A percentile compares a stretch with the other conserved stretches of the same genome.
phyloP scores from a whole-genome alignment of 2,797 vertebrate genomes.

The Rhinatrema bivittatum region DNA sequence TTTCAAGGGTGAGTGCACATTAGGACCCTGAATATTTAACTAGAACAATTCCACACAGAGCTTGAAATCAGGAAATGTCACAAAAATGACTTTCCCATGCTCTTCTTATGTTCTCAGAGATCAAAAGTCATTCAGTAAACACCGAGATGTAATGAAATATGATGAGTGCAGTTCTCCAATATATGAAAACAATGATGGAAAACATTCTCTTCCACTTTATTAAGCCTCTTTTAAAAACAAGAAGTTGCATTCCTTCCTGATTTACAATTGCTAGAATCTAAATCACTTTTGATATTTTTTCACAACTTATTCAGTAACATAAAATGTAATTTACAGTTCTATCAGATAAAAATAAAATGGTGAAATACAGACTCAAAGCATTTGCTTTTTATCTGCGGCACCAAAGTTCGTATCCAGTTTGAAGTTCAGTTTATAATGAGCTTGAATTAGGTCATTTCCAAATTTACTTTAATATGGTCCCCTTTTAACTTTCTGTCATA shows the following conservation, averaged over 20 bases:
- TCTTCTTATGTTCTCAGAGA: not conserved
- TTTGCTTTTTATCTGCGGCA: too few species aligned
- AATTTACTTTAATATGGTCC: too few species aligned
- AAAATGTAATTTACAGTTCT: too few species aligned
- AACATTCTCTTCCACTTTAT: not conserved
- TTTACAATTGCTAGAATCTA: slow-evolving; percentile 13
- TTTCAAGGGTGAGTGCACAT: not conserved
- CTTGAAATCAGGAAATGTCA: not conserved
- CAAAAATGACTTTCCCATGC: not conserved
- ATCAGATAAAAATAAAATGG: too few species aligned
- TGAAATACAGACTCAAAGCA: too few species aligned
- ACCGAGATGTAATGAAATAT: not conserved
- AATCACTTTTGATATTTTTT: too few species aligned
- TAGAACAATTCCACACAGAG: not conserved
- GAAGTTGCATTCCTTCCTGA: slow-evolving; percentile 1
- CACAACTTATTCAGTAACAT: too few species aligned
- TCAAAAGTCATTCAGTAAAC: not conserved
- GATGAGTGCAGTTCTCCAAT: too few species aligned
- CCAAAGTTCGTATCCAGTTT: too few species aligned
- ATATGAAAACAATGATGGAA: not conserved
- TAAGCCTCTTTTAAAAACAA: not conserved
- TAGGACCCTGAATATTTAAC: not conserved
- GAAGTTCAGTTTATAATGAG: too few species aligned
- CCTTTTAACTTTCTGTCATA: too few species aligned
- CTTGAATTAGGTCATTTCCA: too few species aligned